These are phyloP conservation scores for Lithobius niger DNA, from an alignment of 1,140 invertebrate species.

Conservation along the genomic window DNA sequence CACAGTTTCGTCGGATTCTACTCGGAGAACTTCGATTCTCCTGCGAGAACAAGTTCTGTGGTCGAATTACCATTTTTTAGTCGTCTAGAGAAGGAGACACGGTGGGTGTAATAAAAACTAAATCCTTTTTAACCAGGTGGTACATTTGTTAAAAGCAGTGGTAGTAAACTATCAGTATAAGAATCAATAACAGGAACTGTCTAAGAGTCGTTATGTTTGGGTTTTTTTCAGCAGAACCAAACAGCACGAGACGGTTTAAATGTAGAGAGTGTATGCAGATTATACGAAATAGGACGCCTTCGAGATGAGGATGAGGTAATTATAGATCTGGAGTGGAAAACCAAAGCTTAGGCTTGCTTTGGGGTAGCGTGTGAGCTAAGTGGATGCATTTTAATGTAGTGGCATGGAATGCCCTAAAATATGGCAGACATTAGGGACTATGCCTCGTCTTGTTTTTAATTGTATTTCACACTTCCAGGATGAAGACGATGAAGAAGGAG, in stretches of 20 bases:
- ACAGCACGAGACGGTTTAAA: conserved; percentile 19
- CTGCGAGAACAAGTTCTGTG: no score
- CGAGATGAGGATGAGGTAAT: conserved; percentile 33
- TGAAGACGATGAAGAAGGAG: conserved; percentile 27
- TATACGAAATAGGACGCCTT: conserved; percentile 38
- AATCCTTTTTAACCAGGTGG: no score
- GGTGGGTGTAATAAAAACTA: no score
- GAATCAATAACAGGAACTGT: no score
- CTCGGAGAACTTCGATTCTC: no score
- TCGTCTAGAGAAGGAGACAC: no score
- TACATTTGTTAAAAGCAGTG: no score
- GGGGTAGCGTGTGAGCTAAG: conserved; percentile 34
- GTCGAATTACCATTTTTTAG: no score
- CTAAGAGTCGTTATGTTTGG: no score
- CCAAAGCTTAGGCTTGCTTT: conserved; percentile 8
- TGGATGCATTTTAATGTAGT: conserved; percentile 34
- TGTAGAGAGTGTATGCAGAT: conserved; percentile 32
- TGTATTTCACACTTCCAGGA: conserved; percentile 17
- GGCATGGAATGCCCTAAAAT: conserved; percentile 37
- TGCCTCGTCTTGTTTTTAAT: conserved; percentile 11
- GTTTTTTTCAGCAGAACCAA: conserved; percentile 25
- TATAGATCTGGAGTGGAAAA: conserved; percentile 22
- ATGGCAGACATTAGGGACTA: conserved; percentile 25
- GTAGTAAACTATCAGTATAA: no score
- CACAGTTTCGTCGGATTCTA: no score